A percentile compares a stretch with the other conserved stretches of the same genome.
Evolutionary conservation across 2,888 invertebrate species (phyloP).

Genomic region (Pyralis farinalis): DNA sequence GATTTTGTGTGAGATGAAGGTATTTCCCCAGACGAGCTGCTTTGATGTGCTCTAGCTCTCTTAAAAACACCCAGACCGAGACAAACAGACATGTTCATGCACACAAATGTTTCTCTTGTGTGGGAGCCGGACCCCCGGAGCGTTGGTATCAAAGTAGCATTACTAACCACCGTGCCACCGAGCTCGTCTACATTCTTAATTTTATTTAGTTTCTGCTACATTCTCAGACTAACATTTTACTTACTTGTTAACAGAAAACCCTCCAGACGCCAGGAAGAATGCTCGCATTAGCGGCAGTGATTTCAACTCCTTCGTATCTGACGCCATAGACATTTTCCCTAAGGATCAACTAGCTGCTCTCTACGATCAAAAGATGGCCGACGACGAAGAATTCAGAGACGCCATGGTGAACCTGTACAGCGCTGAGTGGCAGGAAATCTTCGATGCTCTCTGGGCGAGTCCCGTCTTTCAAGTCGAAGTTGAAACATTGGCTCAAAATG

Average conservation of each 20-base stretch:
- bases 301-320: constrained; percentile 42
- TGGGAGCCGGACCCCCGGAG: too few species aligned
- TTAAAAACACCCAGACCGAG: too few species aligned
- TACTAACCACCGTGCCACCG: too few species aligned
- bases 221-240: too few species aligned
- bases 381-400: constrained; percentile 47
- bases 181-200: too few species aligned
- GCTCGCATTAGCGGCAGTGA: constrained; percentile 37
- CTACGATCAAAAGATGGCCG: constrained; percentile 50
- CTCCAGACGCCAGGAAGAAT: constrained; percentile 17
- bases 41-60: too few species aligned
- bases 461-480: constrained; percentile 48
- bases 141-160: too few species aligned
- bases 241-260: constrained; percentile 21
- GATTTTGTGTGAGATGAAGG: too few species aligned
- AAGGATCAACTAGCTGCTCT: constrained; percentile 49
- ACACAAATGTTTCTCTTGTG: too few species aligned
- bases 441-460: constrained; percentile 44
- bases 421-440: constrained; percentile 47
- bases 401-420: constrained; percentile 52
- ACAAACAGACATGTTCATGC: too few species aligned
- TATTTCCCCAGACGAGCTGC: too few species aligned
- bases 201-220: too few species aligned
- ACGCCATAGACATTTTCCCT: constrained; percentile 41
- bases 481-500: constrained; percentile 38